Evolutionary conservation across 2,113 vertebrate genomes (phyloP), one percentile per base, ranked within the genome.

Genomic region (Hemicordylus capensis): DNA sequence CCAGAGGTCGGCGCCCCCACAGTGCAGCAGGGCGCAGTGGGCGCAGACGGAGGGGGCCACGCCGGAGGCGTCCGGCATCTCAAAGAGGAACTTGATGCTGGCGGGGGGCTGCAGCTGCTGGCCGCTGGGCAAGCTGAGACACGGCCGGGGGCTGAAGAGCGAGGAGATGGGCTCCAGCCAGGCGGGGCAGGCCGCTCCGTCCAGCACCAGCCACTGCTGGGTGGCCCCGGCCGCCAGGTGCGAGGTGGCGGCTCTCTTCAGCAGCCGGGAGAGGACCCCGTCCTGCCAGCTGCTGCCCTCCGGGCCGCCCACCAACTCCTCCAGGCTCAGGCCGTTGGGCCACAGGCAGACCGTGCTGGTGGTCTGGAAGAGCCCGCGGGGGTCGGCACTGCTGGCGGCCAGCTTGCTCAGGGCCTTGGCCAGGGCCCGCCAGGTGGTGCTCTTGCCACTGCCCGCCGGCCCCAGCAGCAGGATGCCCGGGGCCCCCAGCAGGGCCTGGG

Each of bases 371-470:
- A 28, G 12, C 1, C 2, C 8, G 1, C 24, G 4, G 3, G 51
- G 39, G 0, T 34, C 44, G 0, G 81, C 69, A 24, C 80, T 69
- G 76, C 63, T 92, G 46, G 87, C 87, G 79, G 95, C 95, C 89
- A 97, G 91, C 59, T 61, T 87, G 80, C 94, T 96, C 58, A 97
- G 90, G 19, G 96, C 96, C 81, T 92, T 95, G 79, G 96, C 95
- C 58, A 98, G 90, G 89, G 90, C 86, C 22, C 54, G 83, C 95
- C 97, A 97, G 83, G 96, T 96, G 37, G 95, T 95, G 31, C 96
- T 97, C 85, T 98, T 98, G 58, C 98, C 98, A 69, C 97, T 97
- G 24, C 98, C 98, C 0, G 97, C 17, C 3, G 95, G 95, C 11
- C 98, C 98, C 22, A 97, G 85, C 31, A 98, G 96, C 24, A 98